Conservation (phyloP, 2,797 vertebrate genomes). For the Steatocranus sp. region DNA sequence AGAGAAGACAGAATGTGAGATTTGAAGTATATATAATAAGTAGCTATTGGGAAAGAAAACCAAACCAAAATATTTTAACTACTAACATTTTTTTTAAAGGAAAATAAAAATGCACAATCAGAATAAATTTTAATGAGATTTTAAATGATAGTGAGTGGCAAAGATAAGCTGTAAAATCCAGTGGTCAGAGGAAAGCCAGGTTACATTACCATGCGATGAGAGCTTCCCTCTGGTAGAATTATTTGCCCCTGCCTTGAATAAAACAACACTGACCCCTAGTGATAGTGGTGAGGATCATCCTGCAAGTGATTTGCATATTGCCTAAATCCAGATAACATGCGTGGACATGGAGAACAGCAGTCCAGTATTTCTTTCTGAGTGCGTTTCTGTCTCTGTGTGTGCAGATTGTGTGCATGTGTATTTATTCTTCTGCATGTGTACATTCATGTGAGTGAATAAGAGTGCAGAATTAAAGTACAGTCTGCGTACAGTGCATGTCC, state of each 20-base stretch:
- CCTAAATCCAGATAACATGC: background rate
- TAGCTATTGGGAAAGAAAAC: background rate
- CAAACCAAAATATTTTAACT: background rate
- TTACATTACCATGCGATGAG: background rate
- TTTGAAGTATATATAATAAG: background rate
- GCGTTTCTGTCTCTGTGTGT: background rate
- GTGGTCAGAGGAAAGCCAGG: constrained; percentile 17
- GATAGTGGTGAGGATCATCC: background rate
- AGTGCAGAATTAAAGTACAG: background rate
- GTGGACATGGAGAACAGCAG: background rate
- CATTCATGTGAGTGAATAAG: background rate
- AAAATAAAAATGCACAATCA: background rate
- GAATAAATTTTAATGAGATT: constrained; percentile 1
- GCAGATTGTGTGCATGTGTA: background rate
- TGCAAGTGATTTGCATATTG: constrained; percentile 1
- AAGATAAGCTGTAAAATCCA: background rate
- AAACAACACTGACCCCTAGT: constrained; percentile 76
- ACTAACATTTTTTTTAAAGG: background rate
- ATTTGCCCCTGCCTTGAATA: constrained; percentile 13
- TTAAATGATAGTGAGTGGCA: background rate
- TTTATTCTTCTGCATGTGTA: background rate
- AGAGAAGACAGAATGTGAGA: background rate
- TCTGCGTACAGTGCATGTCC: background rate
- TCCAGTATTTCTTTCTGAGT: background rate
- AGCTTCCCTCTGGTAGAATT: background rate